Evolutionary conservation across 2,113 vertebrate genomes (phyloP).

Genomic region (Gavia stellata): DNA sequence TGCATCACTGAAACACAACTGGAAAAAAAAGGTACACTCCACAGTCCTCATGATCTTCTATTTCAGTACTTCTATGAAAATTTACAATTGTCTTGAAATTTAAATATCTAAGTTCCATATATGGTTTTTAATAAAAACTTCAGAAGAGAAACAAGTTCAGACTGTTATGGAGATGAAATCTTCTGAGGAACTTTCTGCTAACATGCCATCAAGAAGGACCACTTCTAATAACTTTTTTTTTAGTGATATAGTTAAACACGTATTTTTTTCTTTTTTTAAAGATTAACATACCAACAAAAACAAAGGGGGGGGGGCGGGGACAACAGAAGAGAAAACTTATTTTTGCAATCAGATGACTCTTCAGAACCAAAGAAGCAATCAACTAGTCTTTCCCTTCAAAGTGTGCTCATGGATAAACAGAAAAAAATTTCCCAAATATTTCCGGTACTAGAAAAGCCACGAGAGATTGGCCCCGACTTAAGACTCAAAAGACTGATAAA

Average conservation of each 20-base stretch:
- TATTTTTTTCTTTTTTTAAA: background rate
- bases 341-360: background rate
- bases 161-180: background rate
- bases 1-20: background rate
- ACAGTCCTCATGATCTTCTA: background rate
- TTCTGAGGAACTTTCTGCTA: background rate
- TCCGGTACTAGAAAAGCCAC: background rate
- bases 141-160: background rate
- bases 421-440: background rate
- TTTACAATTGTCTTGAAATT: background rate
- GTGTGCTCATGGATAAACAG: background rate
- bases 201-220: background rate
- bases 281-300: background rate
- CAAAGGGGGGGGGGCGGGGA: fast-evolving
- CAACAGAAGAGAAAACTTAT: background rate
- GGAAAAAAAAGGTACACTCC: background rate
- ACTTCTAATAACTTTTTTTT: background rate
- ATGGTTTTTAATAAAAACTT: background rate
- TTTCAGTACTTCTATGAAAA: background rate
- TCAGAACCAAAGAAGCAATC: background rate
- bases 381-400: background rate
- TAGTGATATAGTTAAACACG: background rate
- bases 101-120: background rate
- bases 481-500: slow-evolving; percentile 24
- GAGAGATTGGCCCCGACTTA: background rate